Conservation (phyloP, 1,140 invertebrate species). For the Nebria ingens region DNA sequence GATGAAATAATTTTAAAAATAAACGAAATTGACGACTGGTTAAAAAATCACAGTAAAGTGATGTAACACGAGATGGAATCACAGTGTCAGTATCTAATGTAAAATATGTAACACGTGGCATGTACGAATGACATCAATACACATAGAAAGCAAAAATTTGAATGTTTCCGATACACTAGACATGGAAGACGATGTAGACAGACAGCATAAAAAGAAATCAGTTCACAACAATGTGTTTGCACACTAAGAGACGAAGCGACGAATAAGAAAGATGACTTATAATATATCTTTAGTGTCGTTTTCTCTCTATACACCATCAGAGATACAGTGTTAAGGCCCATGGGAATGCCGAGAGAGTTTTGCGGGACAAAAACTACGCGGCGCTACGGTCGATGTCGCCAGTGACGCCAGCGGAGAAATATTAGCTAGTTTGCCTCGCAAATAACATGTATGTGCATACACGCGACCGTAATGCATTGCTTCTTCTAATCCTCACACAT, state of each 20-base stretch:
- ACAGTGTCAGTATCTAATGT: no score
- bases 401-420: not conserved
- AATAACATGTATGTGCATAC: not conserved
- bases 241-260: not conserved
- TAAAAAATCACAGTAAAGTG: no score
- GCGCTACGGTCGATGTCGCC: not conserved
- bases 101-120: no score
- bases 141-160: no score
- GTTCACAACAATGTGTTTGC: not conserved
- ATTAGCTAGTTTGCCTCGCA: constrained; percentile 8
- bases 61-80: no score
- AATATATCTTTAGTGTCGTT: not conserved
- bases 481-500: constrained; percentile 6
- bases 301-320: no score
- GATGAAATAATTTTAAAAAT: no score
- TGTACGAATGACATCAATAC: no score
- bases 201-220: not conserved
- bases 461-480: not conserved
- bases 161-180: not conserved
- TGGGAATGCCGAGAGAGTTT: not conserved
- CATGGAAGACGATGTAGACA: no score
- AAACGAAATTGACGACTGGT: no score
- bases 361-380: not conserved
- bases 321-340: no score
- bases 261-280: not conserved